phyloP scores from a whole-genome alignment of 2,113 vertebrate species.

The Prolemur simus region DNA sequence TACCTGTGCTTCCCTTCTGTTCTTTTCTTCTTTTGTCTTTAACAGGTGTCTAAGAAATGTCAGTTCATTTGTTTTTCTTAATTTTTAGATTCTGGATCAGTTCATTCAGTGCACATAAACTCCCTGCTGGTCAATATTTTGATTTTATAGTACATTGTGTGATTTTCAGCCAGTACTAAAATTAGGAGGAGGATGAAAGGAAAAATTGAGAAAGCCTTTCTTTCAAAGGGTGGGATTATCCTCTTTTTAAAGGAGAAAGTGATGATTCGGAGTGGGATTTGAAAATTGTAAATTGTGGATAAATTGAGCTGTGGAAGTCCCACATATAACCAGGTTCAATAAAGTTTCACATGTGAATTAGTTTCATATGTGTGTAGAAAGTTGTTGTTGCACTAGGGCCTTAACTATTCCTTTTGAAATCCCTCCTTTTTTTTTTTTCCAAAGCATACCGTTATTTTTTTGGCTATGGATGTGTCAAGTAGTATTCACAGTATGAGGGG shows the following conservation, averaged over 20 bases:
- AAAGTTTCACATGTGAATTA: slow-evolving; percentile 50
- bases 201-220: background rate
- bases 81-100: slow-evolving; percentile 27
- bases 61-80: background rate
- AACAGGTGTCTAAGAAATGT: background rate
- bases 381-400: slow-evolving; percentile 29
- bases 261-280: slow-evolving; percentile 23
- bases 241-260: slow-evolving; percentile 21
- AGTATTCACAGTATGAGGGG: background rate
- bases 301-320: slow-evolving; percentile 25
- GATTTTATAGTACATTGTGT: slow-evolving; percentile 24
- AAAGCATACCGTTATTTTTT: background rate
- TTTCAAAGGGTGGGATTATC: background rate
- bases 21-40: background rate
- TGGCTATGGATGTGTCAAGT: background rate
- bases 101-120: background rate
- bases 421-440: background rate
- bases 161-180: slow-evolving; percentile 11
- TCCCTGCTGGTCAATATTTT: background rate
- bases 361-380: slow-evolving; percentile 41
- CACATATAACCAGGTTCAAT: slow-evolving; percentile 29
- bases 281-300: slow-evolving; percentile 31
- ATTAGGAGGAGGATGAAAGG: background rate
- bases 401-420: slow-evolving; percentile 4
- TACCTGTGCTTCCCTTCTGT: background rate